Conservation (phyloP, 2,113 vertebrate genomes). For the Pluvianellus socialis region DNA sequence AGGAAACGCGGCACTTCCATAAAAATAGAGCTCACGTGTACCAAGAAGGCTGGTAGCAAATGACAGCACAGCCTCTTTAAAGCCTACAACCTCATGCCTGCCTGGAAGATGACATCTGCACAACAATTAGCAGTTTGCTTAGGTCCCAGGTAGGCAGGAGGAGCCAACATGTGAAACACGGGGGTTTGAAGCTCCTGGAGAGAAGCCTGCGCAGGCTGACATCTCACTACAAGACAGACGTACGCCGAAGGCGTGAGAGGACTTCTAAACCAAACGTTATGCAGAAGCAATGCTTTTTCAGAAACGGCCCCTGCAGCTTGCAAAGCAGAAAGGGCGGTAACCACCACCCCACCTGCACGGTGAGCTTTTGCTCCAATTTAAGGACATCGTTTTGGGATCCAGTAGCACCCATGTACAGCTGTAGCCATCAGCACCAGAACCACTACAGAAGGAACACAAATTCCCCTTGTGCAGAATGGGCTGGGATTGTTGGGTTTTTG, state of each 20-base stretch:
- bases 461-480: no score
- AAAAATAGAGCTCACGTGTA: conserved; percentile 65
- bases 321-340: background rate
- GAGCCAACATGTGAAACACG: background rate
- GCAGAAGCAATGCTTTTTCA: background rate
- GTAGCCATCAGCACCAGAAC: background rate
- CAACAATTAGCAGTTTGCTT: conserved; percentile 42
- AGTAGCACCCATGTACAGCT: background rate
- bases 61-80: conserved; percentile 38
- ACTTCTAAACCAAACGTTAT: background rate
- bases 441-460: background rate
- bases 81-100: conserved; percentile 51
- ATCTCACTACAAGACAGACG: background rate
- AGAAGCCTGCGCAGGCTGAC: background rate
- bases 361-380: background rate
- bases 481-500: no score
- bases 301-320: background rate
- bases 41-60: conserved; percentile 21
- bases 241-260: background rate
- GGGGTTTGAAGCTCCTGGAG: conserved; percentile 6
- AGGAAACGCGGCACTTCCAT: background rate
- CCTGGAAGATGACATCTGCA: conserved; percentile 48
- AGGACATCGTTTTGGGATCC: background rate
- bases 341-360: background rate
- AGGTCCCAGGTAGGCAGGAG: conserved; percentile 44